Evolutionary conservation across 2,888 invertebrate species (phyloP).

Genomic region (Eupithecia tripunctaria): DNA sequence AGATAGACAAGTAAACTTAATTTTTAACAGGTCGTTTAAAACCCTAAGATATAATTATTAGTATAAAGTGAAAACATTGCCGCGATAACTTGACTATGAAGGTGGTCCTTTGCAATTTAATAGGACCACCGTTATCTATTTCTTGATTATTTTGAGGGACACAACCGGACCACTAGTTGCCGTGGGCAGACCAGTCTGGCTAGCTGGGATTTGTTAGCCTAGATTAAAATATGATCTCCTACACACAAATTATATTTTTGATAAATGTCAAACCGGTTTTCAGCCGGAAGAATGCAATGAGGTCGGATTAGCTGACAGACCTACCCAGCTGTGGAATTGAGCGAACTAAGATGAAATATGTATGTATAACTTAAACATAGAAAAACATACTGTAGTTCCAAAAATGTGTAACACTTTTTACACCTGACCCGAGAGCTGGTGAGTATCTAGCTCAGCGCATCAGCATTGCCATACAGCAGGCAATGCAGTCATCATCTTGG

Average conservation of each 20-base stretch:
- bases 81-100: neutral
- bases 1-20: too few relatives aligned
- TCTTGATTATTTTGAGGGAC: neutral
- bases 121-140: neutral
- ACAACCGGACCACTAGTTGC: neutral
- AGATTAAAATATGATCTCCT: neutral
- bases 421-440: too few relatives aligned
- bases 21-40: neutral
- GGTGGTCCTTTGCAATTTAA: neutral
- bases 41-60: neutral
- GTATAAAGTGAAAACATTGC: neutral
- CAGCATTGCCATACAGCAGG: too few relatives aligned
- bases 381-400: neutral
- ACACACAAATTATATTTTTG: neutral
- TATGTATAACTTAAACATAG: too few relatives aligned
- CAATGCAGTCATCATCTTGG: too few relatives aligned
- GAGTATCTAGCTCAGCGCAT: too few relatives aligned
- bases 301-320: too few relatives aligned
- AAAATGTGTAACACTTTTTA: too few relatives aligned
- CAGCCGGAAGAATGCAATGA: neutral
- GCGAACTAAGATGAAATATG: neutral
- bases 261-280: neutral
- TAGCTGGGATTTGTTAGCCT: neutral
- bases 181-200: constrained; percentile 5
- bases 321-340: neutral